Percentiles rank a stretch among this genome's conserved stretches.
Evolutionary conservation across 2,888 invertebrate genomes (phyloP).

Genomic region (Campoletis raptor): DNA sequence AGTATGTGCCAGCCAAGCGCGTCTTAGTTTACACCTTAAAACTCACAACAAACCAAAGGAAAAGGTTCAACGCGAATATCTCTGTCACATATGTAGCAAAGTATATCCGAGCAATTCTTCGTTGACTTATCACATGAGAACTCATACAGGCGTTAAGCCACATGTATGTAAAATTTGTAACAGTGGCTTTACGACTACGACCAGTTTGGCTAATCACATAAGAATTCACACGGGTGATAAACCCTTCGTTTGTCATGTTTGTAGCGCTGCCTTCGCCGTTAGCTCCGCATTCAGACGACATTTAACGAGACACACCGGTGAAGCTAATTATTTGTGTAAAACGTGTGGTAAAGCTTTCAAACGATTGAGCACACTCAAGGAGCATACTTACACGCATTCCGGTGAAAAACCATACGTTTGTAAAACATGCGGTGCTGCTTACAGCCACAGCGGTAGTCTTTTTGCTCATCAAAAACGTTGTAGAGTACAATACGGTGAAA

Average conservation of each 20-base stretch:
- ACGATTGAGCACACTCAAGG: slow-evolving; percentile 83
- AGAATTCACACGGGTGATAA: slow-evolving; percentile 84
- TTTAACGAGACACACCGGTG: slow-evolving; percentile 83
- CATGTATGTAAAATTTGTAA: slow-evolving; percentile 84
- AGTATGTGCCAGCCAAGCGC: slow-evolving; percentile 83
- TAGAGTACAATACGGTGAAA: slow-evolving; percentile 82
- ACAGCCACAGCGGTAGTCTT: slow-evolving; percentile 83
- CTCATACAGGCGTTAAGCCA: slow-evolving; percentile 83
- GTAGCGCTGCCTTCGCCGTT: slow-evolving; percentile 84
- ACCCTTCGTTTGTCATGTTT: slow-evolving; percentile 83
- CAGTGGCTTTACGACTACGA: slow-evolving; percentile 83
- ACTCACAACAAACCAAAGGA: slow-evolving; percentile 83
- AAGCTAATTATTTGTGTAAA: slow-evolving; percentile 84
- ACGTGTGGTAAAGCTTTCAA: slow-evolving; percentile 84
- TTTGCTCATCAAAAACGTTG: slow-evolving; percentile 84
- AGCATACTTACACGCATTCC: slow-evolving; percentile 84
- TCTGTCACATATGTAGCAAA: slow-evolving; percentile 84
- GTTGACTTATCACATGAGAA: slow-evolving; percentile 84
- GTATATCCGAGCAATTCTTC: slow-evolving; percentile 84
- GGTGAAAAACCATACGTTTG: slow-evolving; percentile 84
- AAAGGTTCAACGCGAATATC: slow-evolving; percentile 82
- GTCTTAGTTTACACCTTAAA: slow-evolving; percentile 81
- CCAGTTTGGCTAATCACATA: slow-evolving; percentile 83
- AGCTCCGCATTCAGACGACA: slow-evolving; percentile 82
- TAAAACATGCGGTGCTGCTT: slow-evolving; percentile 83